A percentile compares a stretch with the other conserved stretches of the same genome.
These are phyloP conservation scores for Anniella stebbinsi DNA, from an alignment of 2,797 vertebrate genomes.

Conservation along the genomic window DNA sequence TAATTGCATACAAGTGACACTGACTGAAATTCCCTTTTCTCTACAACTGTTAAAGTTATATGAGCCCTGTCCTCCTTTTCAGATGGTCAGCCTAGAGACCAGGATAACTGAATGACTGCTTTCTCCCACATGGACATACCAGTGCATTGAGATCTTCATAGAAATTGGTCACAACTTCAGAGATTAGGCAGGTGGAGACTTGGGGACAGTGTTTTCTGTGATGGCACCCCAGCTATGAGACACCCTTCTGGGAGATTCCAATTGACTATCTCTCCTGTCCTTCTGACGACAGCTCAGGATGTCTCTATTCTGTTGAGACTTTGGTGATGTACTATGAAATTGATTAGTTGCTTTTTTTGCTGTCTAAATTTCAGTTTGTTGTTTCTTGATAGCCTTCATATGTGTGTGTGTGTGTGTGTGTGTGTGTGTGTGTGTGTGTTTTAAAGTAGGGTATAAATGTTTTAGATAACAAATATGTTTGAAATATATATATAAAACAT, in stretches of 20 bases:
- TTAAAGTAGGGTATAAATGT: not conserved
- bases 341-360: too few relatives aligned
- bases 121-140: not conserved
- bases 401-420: not conserved
- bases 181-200: too few relatives aligned
- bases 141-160: not conserved
- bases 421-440: not conserved
- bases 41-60: too few relatives aligned
- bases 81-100: too few relatives aligned
- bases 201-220: not conserved
- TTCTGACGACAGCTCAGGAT: not conserved
- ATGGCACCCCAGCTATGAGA: not conserved
- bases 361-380: not conserved
- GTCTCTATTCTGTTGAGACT: not conserved
- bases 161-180: not conserved
- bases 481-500: not conserved
- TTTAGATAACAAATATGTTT: not conserved
- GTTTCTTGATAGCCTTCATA: not conserved
- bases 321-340: not conserved
- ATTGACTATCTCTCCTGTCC: not conserved
- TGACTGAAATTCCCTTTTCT: too few relatives aligned
- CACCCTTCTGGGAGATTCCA: not conserved
- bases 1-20: too few relatives aligned
- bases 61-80: too few relatives aligned
- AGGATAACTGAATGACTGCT: not conserved